Base-by-base conservation (phyloP, 1,140 invertebrate genomes). In the Muscidifurax raptorellus region DNA sequence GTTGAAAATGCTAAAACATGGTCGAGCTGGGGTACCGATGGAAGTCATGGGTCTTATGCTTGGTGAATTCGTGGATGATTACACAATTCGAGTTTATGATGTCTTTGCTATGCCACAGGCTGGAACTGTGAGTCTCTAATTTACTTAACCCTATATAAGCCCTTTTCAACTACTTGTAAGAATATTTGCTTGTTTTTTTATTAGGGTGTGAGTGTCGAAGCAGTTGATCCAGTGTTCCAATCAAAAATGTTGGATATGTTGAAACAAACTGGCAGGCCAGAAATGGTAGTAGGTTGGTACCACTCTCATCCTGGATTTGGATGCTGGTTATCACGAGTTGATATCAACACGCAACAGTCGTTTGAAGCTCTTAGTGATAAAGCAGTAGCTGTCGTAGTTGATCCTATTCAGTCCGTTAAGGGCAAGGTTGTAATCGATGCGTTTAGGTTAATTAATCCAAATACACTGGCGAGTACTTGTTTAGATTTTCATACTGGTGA, bases 21-120 rank as follows among this genome's bases (percentile, higher is more conserved):
- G 99, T 18, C 94, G 99, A 86, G 99, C 99, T 91, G 99, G 99
- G 86, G 99, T 99, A 22, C 99, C 99, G 1, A 99, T 99, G 99
- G 99, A 99, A 95, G 99, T 99, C 67, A 99, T 99, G 99, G 99
- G 99, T 90, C 94, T 99, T 30, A 99, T 99, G 99, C 94, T 99
- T 90, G 99, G 98, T 87, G 99, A 99, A 95, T 99, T 99, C 94
- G 99, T 99, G 30, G 99, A 99, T 93, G 99, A 99, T 91, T 99
- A 99, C 90, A 99, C 99, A 83, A 99, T 99, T 1, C 94, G 99
- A 87, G 99, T 99, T 5, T 99, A 99, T 88, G 99, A 99, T 95
- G 99, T 99, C 0, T 99, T 99, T 94, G 99, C 99, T n/a, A 99
- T 99, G 99, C 99, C 99, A 40, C 99, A 99, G 93, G 99, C 98